Evolutionary conservation across 2,113 vertebrate species (phyloP), one percentile per base, ranked within the genome.

Genomic region (Syngnathus floridae): DNA sequence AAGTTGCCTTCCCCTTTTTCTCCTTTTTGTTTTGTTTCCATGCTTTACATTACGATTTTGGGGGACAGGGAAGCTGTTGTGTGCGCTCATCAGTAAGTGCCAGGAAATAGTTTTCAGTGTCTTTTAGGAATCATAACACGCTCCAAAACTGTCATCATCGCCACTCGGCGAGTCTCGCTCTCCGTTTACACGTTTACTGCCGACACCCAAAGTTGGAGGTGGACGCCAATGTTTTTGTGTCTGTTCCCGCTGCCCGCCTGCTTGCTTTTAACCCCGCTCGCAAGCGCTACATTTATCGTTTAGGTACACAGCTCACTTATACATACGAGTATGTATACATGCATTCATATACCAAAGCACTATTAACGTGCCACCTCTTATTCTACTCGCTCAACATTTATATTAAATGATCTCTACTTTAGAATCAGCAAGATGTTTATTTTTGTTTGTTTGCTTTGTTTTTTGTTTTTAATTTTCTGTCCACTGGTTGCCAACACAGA

Each of bases 401-500:
- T 90, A 91, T 90, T 89, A 91, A 91, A 91, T 91, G 88, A 89
- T 88, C 88, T 90, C 86, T 88, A 90, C 78, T 88, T 61, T 86
- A 88, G 84, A 90, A 89, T 90, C 87, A 85, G 87, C 81, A 75
- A 83, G 77, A 77, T 77, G 62, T 83, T 35, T 56, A 0, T 55
- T 87, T 78, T 79, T 75, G 62, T 36, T 65, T 68, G 49, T 61
- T 45, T 66, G 11, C 66, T 84, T 81, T 38, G 65, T 74, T 82
- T 77, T 19, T 16, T 37, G 62, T n/a, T 67, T 84, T 79, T 43
- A 73, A 59, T 81, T 81, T 79, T 82, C 79, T 81, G 87, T 88
- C 84, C 84, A 87, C 84, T 89, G 88, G 87, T 89, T 90, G 88
- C 88, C 87, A 91, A 88, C 88, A 87, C 90, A 89, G 86, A 91